These are phyloP conservation scores for Euproctis similis DNA, from an alignment of 2,888 invertebrate genomes.

Conservation along the genomic window DNA sequence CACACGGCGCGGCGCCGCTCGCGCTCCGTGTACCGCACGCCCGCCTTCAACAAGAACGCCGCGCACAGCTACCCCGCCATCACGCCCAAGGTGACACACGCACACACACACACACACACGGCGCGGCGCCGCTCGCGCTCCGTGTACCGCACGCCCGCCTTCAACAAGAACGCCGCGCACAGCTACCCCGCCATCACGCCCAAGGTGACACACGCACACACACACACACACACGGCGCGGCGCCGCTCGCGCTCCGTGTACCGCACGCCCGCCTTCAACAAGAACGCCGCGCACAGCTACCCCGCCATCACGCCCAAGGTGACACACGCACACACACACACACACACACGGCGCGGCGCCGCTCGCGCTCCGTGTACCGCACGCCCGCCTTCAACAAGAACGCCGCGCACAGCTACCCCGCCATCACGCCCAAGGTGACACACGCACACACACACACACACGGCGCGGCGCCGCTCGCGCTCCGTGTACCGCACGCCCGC, in stretches of 20 bases:
- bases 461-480: slow-evolving; percentile 4
- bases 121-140: slow-evolving; percentile 46
- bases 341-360: slow-evolving; percentile 34
- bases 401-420: slow-evolving; percentile 38
- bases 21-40: slow-evolving; percentile 58
- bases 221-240: slow-evolving; percentile 25
- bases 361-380: slow-evolving; percentile 53
- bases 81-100: slow-evolving; percentile 66
- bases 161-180: slow-evolving; percentile 40
- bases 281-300: slow-evolving; percentile 36
- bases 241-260: slow-evolving; percentile 55
- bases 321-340: no score
- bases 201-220: no score
- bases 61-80: slow-evolving; percentile 48
- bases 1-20: slow-evolving; percentile 39
- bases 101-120: no score
- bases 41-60: slow-evolving; percentile 52
- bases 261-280: slow-evolving; percentile 58
- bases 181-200: slow-evolving; percentile 63
- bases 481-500: slow-evolving; percentile 29
- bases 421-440: slow-evolving; percentile 68
- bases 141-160: slow-evolving; percentile 60
- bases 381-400: slow-evolving; percentile 61
- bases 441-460: no score
- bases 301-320: slow-evolving; percentile 69